phyloP scores from a whole-genome alignment of 64 coral and sea anemone species.

The Montipora capricornis region DNA sequence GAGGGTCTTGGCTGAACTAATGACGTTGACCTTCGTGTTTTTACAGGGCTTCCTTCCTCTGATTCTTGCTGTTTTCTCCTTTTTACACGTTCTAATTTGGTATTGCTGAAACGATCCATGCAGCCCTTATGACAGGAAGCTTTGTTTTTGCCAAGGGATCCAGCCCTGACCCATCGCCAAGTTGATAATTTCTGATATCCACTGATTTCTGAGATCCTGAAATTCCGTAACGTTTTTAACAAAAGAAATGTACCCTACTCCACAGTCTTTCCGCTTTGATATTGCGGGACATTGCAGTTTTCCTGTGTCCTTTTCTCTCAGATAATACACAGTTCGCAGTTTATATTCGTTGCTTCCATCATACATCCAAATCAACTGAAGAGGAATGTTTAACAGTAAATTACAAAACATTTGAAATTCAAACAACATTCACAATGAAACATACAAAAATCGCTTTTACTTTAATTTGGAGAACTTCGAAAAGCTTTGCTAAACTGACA shows the following conservation, averaged over 20 bases:
- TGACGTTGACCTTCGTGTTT: slow-evolving; percentile 46
- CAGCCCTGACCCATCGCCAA: slow-evolving; percentile 29
- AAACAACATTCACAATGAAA: too few relatives aligned
- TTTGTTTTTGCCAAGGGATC: slow-evolving; percentile 35
- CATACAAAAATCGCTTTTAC: too few relatives aligned
- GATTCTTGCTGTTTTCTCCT: not conserved
- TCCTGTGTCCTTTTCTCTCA: slow-evolving; percentile 9
- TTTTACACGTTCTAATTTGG: slow-evolving; percentile 65
- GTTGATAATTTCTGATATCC: not conserved
- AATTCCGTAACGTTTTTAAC: slow-evolving; percentile 35
- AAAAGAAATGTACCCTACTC: slow-evolving; percentile 55
- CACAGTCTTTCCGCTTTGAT: slow-evolving; percentile 66
- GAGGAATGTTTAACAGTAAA: too few relatives aligned
- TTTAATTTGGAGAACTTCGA: too few relatives aligned
- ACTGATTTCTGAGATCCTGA: not conserved
- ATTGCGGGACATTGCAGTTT: slow-evolving; percentile 62
- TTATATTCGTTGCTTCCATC: not conserved
- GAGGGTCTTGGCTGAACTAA: not conserved
- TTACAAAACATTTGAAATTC: too few relatives aligned
- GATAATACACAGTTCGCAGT: slow-evolving; percentile 58
- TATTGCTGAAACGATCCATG: slow-evolving; percentile 50
- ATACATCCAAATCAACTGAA: too few relatives aligned
- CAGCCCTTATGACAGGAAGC: slow-evolving; percentile 36
- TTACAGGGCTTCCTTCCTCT: slow-evolving; percentile 19
- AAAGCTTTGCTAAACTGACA: too few relatives aligned